These are phyloP conservation scores for Halcyon malimbica DNA, from an alignment of 2,113 vertebrate genomes.

Conservation along the genomic window DNA sequence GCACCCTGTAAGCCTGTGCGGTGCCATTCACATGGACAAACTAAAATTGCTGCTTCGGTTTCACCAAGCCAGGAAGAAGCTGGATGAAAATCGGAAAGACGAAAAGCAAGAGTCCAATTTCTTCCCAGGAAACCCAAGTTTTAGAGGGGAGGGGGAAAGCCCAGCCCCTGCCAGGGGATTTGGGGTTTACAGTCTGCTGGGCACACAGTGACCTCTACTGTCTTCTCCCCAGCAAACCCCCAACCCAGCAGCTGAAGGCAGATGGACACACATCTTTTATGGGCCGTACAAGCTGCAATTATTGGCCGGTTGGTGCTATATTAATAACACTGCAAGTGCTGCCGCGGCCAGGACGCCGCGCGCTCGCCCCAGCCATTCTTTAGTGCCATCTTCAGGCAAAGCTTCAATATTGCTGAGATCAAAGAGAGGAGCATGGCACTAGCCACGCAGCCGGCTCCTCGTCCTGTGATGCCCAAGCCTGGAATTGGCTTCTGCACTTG, in stretches of 20 bases:
- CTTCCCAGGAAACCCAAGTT: accelerated
- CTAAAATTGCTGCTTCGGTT: background rate
- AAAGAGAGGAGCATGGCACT: background rate
- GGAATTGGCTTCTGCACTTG: accelerated
- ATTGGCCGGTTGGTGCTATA: background rate
- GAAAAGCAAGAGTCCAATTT: background rate
- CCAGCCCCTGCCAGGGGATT: background rate
- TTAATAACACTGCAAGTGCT: background rate
- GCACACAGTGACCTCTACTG: constrained; percentile 62
- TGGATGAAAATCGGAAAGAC: accelerated
- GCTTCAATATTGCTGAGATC: constrained; percentile 29
- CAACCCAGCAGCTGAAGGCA: background rate
- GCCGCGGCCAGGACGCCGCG: background rate
- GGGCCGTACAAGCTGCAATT: background rate
- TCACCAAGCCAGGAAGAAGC: background rate
- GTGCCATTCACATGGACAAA: accelerated
- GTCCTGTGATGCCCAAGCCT: accelerated
- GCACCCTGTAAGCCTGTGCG: accelerated
- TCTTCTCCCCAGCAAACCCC: constrained; percentile 3
- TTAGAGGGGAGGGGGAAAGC: background rate
- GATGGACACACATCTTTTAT: background rate
- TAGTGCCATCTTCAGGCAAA: constrained; percentile 76
- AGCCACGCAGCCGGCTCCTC: background rate
- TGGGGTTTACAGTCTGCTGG: background rate
- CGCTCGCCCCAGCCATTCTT: constrained; percentile 51